phyloP scores from a whole-genome alignment of 1,140 invertebrate species.

The Drosophila punjabiensis region DNA sequence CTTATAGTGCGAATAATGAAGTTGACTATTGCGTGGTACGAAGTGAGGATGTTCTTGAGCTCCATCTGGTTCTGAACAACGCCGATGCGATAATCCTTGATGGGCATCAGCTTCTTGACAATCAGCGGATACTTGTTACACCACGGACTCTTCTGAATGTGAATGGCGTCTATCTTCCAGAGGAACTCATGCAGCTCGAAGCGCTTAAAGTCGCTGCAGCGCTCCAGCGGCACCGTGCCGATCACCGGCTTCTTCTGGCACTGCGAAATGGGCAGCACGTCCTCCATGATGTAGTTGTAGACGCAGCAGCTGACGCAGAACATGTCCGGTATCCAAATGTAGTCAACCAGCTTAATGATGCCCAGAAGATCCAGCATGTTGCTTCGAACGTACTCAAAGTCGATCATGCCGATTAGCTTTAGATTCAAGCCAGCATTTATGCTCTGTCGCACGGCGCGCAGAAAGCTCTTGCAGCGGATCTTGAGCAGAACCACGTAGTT shows the following conservation, averaged over 20 bases:
- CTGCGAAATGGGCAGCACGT: slow-evolving; percentile 71
- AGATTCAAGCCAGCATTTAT: slow-evolving; percentile 44
- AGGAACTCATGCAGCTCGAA: slow-evolving; percentile 81
- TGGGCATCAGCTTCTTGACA: slow-evolving; percentile 79
- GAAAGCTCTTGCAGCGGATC: slow-evolving; percentile 71
- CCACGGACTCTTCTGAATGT: slow-evolving; percentile 82
- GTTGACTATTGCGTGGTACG: slow-evolving; percentile 74
- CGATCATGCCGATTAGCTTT: slow-evolving; percentile 74
- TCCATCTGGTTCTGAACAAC: slow-evolving; percentile 56
- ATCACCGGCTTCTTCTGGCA: slow-evolving; percentile 75
- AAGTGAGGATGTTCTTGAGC: slow-evolving; percentile 68
- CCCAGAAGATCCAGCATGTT: slow-evolving; percentile 79
- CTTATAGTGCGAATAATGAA: slow-evolving; percentile 80
- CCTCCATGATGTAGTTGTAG: slow-evolving; percentile 76
- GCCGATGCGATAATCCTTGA: slow-evolving; percentile 68
- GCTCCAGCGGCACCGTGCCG: slow-evolving; percentile 74
- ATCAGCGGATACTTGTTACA: slow-evolving; percentile 82
- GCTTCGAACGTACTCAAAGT: slow-evolving; percentile 74
- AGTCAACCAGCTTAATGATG: slow-evolving; percentile 76
- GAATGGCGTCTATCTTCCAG: slow-evolving; percentile 73
- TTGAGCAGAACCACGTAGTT: slow-evolving; percentile 73
- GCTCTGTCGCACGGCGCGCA: slow-evolving; percentile 46
- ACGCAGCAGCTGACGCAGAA: slow-evolving; percentile 65
- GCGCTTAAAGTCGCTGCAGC: slow-evolving; percentile 76
- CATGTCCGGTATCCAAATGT: slow-evolving; percentile 80